phyloP scores from a whole-genome alignment of 2,113 vertebrate genomes.

The Pholis gunnellus region DNA sequence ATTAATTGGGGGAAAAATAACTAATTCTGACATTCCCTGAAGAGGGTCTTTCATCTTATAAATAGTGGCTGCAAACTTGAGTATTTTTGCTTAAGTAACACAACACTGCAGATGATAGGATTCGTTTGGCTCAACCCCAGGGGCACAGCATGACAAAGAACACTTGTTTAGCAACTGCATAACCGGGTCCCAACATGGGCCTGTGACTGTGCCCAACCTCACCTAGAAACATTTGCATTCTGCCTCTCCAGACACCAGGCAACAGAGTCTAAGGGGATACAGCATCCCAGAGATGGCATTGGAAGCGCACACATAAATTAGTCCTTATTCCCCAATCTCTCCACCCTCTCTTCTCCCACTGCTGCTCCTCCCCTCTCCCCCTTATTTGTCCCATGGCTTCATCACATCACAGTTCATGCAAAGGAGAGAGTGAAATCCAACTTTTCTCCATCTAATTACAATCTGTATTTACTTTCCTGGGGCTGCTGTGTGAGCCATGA shows the following conservation, averaged over 20 bases:
- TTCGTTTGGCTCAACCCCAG: constrained; percentile 74
- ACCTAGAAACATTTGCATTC: constrained; percentile 81
- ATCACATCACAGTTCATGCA: constrained; percentile 72
- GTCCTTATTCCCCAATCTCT: constrained; percentile 57
- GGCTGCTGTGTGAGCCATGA: constrained; percentile 58
- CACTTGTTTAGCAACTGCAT: constrained; percentile 76
- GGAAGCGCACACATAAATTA: constrained; percentile 79
- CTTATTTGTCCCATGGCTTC: constrained; percentile 78
- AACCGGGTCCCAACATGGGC: constrained; percentile 73
- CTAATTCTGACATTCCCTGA: constrained; percentile 80
- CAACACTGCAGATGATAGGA: constrained; percentile 77
- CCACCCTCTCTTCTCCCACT: constrained; percentile 12
- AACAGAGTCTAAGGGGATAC: constrained; percentile 62
- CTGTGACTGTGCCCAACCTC: constrained; percentile 71
- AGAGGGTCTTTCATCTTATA: constrained; percentile 86
- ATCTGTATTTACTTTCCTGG: constrained; percentile 72
- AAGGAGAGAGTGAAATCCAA: constrained; percentile 73
- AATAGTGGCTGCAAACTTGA: constrained; percentile 81
- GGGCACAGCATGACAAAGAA: constrained; percentile 78
- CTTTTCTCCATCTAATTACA: constrained; percentile 73
- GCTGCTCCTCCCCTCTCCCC: constrained; percentile 50
- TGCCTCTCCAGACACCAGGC: constrained; percentile 67
- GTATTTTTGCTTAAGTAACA: constrained; percentile 80
- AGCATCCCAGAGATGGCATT: constrained; percentile 69
- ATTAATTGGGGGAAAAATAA: constrained; percentile 80